Evolutionary conservation across 2,888 invertebrate genomes (phyloP), one percentile per base, ranked within the genome.

Genomic region (Rutpela maculata): DNA sequence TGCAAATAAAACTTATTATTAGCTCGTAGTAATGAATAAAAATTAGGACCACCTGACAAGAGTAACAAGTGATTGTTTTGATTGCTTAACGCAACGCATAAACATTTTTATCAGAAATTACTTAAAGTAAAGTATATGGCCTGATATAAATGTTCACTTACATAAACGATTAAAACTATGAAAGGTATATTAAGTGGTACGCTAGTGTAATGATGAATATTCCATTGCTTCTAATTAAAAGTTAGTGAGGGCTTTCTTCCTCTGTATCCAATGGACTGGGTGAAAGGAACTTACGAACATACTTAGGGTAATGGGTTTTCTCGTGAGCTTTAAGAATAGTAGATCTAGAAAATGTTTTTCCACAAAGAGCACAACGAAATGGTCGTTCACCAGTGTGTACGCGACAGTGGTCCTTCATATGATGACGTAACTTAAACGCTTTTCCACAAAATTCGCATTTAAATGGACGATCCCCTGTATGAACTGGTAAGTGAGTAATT

Each of bases 361-460:
- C 97, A 90, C 97, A 97, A 85, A 97, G 92, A 80, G 95, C 94
- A 90, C 97, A 97, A 86, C 96, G 93, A 92, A 97, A 97, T 65
- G 97, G 97, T 84, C 97, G 92, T 90, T 97, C 97, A 84, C 97
- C 97, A 85, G 97, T 97, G 90, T 97, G 97, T 81, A 97, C 97
- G 88, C 97, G 94, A 91, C 96, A 97, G 90, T 97, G 97, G 91
- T 97, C 97, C 91, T 97, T 97, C 97, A 97, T 97, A 91, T 97
- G 97, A 90, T 97, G 97, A 81, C 97, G 93, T 88, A 97, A 91
- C 90, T 97, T 97, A 92, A 97, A 97, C 85, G 97, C 97, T 91
- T 97, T 97, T 82, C 97, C 97, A 91, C 97, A 97, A 91, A 96
- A 97, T 90, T 97, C 97, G 92, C 97, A 97, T 91, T 96, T 97